phyloP scores from a whole-genome alignment of 2,113 vertebrate genomes.

The Herpetotheres cachinnans region DNA sequence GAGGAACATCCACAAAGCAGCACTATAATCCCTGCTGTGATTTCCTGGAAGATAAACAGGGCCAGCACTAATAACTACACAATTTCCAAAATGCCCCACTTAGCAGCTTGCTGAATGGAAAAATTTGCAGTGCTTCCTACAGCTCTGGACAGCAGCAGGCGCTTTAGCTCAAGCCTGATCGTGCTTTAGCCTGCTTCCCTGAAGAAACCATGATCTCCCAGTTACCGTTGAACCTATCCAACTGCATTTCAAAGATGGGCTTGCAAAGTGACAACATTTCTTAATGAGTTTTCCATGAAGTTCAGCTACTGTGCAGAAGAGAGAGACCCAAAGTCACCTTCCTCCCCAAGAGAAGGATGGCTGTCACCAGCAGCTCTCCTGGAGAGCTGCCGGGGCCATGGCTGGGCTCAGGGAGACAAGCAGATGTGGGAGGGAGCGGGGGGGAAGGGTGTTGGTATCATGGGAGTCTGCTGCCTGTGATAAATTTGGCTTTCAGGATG shows the following conservation, averaged over 20 bases:
- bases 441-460: not conserved
- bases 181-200: not conserved
- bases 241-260: not conserved
- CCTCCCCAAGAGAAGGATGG: not conserved
- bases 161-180: not conserved
- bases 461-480: not conserved
- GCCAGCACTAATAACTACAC: not conserved
- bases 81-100: not conserved
- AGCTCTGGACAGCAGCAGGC: not conserved
- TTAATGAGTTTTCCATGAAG: not conserved
- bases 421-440: not conserved
- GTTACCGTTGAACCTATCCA: not conserved
- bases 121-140: not conserved
- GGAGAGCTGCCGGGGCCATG: rapidly evolving
- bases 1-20: not conserved
- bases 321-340: not conserved
- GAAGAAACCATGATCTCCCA: not conserved
- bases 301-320: not conserved
- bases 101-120: not conserved
- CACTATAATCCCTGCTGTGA: not conserved
- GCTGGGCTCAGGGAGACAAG: not conserved
- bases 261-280: not conserved
- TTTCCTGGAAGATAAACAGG: not conserved
- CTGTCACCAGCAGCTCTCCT: not conserved
- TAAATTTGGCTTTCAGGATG: not conserved